Evolutionary conservation across 2,888 invertebrate species (phyloP).

Genomic region (Epinotia ramella): DNA sequence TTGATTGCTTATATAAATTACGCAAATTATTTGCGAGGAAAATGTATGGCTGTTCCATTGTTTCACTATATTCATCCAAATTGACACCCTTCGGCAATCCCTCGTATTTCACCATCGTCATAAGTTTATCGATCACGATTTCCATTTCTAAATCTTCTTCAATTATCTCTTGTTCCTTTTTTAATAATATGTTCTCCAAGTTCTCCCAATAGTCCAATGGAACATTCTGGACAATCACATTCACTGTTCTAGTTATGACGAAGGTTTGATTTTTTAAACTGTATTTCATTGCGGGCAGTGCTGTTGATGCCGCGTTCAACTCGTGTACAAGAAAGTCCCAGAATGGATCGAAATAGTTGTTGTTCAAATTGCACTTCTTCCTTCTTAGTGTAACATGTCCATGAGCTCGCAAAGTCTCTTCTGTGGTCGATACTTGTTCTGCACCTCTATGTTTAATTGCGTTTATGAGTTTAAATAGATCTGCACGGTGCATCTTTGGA

Average conservation of each 20-base stretch:
- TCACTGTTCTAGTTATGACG: neutral
- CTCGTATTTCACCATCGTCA: conserved; percentile 10
- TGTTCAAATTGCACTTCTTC: conserved; percentile 5
- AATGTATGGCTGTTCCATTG: neutral
- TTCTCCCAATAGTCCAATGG: conserved; percentile 29
- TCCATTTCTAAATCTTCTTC: conserved; percentile 37
- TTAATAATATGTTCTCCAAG: neutral
- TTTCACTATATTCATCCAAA: conserved; percentile 13
- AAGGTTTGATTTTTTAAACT: neutral
- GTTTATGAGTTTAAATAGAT: conserved; percentile 28
- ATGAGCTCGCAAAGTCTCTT: neutral
- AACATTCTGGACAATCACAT: neutral
- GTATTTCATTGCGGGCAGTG: neutral
- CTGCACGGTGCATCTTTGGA: conserved; percentile 26
- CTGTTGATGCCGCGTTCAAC: neutral
- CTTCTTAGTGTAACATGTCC: conserved; percentile 19
- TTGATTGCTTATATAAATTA: neutral
- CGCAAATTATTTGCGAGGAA: neutral
- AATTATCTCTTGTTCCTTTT: conserved; percentile 1
- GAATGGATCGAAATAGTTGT: conserved; percentile 22
- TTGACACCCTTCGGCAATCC: neutral
- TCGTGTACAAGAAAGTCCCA: conserved; percentile 17
- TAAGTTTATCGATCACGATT: conserved; percentile 34
- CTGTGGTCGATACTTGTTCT: neutral
- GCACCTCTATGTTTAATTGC: neutral